phyloP scores from a whole-genome alignment of 2,113 vertebrate species.

The Antidorcas marsupialis region DNA sequence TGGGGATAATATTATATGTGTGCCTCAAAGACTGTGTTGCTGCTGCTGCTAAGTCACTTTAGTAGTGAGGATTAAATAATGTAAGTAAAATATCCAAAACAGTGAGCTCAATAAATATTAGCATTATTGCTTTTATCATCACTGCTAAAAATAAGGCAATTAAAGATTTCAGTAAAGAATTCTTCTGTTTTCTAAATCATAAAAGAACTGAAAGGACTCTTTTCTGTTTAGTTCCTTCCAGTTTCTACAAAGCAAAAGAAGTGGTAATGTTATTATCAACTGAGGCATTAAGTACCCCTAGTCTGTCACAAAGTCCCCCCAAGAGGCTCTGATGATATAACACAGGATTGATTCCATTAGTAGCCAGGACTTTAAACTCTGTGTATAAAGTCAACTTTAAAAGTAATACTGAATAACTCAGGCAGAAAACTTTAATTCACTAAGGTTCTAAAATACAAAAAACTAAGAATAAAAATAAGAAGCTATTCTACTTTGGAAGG shows the following conservation, averaged over 20 bases:
- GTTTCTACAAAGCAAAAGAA: not conserved
- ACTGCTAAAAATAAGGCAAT: not conserved
- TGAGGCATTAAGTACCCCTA: not conserved
- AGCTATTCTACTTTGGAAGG: not conserved
- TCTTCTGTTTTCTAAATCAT: constrained; percentile 24
- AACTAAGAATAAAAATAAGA: constrained; percentile 18
- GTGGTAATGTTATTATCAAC: not conserved
- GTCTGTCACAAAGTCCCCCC: not conserved
- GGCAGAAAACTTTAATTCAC: not conserved
- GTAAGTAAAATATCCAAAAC: constrained; percentile 16
- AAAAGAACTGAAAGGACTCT: not conserved
- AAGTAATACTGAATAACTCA: not conserved
- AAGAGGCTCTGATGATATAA: constrained; percentile 20
- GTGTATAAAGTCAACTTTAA: not conserved
- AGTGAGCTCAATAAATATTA: not conserved
- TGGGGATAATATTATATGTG: not conserved
- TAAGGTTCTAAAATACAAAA: not conserved
- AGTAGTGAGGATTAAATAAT: not conserved
- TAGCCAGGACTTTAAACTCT: not conserved
- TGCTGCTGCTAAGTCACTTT: no score
- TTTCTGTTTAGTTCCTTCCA: not conserved
- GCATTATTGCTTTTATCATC: not conserved
- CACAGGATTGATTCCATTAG: not conserved
- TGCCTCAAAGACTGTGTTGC: not conserved
- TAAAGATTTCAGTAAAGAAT: not conserved